Conservation (phyloP, 2,113 vertebrate species). For the Oreochromis spilurus region DNA sequence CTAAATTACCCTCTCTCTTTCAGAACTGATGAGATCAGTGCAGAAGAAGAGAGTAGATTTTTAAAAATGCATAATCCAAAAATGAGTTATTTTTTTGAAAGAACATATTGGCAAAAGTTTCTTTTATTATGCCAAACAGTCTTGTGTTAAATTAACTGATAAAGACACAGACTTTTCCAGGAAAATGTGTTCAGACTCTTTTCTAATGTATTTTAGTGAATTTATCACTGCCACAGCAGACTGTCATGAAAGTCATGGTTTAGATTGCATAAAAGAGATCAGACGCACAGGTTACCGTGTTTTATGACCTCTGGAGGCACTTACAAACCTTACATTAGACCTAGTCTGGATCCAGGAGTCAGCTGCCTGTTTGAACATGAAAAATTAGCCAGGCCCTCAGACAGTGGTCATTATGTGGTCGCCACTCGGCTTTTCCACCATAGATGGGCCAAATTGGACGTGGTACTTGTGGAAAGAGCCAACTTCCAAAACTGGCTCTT, state of each 20-base stretch:
- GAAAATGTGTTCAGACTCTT: not conserved
- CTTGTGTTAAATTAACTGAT: not conserved
- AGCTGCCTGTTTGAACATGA: conserved; percentile 67
- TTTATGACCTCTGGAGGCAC: conserved; percentile 60
- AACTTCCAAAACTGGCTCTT: conserved; percentile 64
- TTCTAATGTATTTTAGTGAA: not conserved
- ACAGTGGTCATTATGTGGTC: conserved; percentile 70
- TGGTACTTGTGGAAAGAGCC: conserved; percentile 46
- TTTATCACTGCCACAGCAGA: not conserved
- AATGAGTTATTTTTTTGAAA: not conserved
- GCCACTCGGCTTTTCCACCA: conserved; percentile 61
- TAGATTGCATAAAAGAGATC: conserved; percentile 38
- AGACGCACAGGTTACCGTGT: conserved; percentile 43
- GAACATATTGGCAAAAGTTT: not conserved
- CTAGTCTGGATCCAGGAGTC: conserved; percentile 50
- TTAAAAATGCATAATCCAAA: not conserved
- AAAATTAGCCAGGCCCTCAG: conserved; percentile 73
- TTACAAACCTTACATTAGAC: conserved; percentile 58
- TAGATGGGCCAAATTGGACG: conserved; percentile 62
- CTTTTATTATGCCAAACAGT: not conserved
- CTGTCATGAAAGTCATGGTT: not conserved
- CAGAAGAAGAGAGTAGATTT: not conserved
- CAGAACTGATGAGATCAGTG: not conserved
- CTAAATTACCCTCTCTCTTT: not conserved
- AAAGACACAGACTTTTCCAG: not conserved